A percentile compares a stretch with the other conserved stretches of the same genome.
These are phyloP conservation scores for Corythornis vintsioides DNA, from an alignment of 2,113 vertebrate species.

Conservation along the genomic window DNA sequence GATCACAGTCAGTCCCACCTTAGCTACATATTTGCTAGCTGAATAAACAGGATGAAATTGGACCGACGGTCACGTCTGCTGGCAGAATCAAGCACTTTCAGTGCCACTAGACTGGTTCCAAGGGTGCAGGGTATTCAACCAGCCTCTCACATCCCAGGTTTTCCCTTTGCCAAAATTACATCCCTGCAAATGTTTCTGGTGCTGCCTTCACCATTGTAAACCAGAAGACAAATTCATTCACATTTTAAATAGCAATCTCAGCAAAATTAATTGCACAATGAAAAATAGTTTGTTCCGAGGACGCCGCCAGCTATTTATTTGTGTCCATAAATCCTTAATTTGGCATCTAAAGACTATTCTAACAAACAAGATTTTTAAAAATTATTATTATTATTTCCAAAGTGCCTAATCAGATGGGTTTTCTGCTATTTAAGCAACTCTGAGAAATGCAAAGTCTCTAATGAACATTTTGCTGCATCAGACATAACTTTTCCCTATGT, in stretches of 20 bases:
- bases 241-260: background rate
- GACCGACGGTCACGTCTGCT: background rate
- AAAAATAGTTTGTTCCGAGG: background rate
- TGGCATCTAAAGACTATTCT: background rate
- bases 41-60: conserved; percentile 3
- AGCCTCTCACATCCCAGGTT: background rate
- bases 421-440: background rate
- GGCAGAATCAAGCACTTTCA: background rate
- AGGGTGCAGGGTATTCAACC: background rate
- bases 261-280: background rate
- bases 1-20: conserved; percentile 33
- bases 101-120: background rate
- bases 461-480: background rate
- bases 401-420: background rate
- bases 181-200: background rate
- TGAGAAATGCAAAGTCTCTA: background rate
- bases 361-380: background rate
- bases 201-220: background rate
- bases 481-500: fast-evolving
- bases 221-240: background rate
- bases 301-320: background rate
- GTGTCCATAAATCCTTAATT: background rate
- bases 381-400: background rate
- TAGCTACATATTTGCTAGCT: conserved; percentile 10
- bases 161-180: background rate